Base-by-base conservation (phyloP, 2,113 vertebrate genomes). In the Varanus salvator region DNA sequence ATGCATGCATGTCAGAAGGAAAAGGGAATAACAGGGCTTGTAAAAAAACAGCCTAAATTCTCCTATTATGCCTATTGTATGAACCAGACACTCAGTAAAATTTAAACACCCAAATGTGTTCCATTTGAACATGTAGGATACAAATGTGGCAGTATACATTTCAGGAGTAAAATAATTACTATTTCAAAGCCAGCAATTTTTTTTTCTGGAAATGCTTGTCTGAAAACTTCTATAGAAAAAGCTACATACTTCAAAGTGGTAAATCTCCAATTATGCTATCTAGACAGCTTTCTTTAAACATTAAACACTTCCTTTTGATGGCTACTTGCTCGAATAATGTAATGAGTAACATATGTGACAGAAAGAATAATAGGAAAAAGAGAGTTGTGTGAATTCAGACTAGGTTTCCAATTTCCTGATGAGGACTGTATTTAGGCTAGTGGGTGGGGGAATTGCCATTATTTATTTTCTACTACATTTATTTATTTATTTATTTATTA, bases 81-180 rank as follows among this genome's bases (percentile, higher is more conserved):
- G 64, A 17, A 50, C 38, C 17, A 72, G 66, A 48, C n/a, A 27
- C 14, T 69, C 38, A 15, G 27, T 57, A 12, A 85, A 8, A 11
- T 72, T 54, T 85, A 54, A 74, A 85, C 19, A 85, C 27, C 74
- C 66, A 64, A 38, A 44, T 72, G 21, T 0, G 1, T 6, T 6
- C 29, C 86, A 44, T 76, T 88, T 80, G 66, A 77, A 17, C 44
- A 44, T 66, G 14, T 38, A 90, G 29, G 68, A 71, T 17, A 84
- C 27, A 85, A 9, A 9, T 85, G n/a, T 85, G 48, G 54, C 71
- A 72, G 4, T 85, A 87, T 88, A 19, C 86, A n/a, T 50, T 68
- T 87, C 27, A 86, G 14, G 44, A 74, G 72, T 64, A 29, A 57
- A 27, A 44, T 60, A 85, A 15, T 60, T 60, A 60, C 8, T 19